A percentile compares a stretch with the other conserved stretches of the same genome.
phyloP scores from a whole-genome alignment of 2,797 vertebrate genomes.

The Thunnus albacares region DNA sequence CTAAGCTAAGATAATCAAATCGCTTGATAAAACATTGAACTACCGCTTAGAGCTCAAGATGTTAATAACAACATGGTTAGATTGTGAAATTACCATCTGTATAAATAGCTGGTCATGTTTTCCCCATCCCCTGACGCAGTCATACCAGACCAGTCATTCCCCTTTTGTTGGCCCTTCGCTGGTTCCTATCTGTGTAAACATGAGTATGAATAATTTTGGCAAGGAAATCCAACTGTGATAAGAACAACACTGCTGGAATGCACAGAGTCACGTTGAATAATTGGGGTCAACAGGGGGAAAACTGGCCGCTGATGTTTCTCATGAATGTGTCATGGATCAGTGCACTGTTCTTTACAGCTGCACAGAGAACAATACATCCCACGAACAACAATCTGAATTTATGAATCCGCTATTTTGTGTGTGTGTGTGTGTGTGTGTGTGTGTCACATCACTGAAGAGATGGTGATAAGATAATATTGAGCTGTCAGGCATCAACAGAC shows the following conservation, averaged over 20 bases:
- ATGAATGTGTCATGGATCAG: conserved; percentile 52
- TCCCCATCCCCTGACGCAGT: conserved; percentile 27
- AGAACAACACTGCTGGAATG: conserved; percentile 45
- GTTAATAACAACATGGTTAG: background rate
- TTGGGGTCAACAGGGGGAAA: conserved; percentile 51
- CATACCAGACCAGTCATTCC: conserved; percentile 37
- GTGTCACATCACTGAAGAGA: conserved; percentile 12
- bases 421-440: conserved; percentile 31
- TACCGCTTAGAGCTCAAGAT: conserved; percentile 11
- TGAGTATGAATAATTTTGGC: conserved; percentile 45
- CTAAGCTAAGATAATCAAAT: background rate
- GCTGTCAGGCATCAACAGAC: conserved; percentile 51
- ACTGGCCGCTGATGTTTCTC: conserved; percentile 47
- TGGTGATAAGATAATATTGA: conserved; percentile 63
- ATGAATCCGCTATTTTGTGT: conserved; percentile 37
- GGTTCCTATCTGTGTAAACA: conserved; percentile 44
- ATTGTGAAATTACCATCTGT: conserved; percentile 12
- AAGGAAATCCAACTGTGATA: conserved; percentile 65
- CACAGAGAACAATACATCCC: conserved; percentile 20
- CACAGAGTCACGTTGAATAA: conserved; percentile 45
- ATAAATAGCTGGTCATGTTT: conserved; percentile 25
- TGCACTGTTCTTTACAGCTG: conserved; percentile 19
- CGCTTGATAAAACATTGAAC: background rate
- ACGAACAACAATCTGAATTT: conserved; percentile 40
- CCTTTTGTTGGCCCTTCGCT: conserved; percentile 44